Evolutionary conservation across 2,888 invertebrate genomes (phyloP), one percentile per base, ranked within the genome.

Genomic region (Catocala nupta): DNA sequence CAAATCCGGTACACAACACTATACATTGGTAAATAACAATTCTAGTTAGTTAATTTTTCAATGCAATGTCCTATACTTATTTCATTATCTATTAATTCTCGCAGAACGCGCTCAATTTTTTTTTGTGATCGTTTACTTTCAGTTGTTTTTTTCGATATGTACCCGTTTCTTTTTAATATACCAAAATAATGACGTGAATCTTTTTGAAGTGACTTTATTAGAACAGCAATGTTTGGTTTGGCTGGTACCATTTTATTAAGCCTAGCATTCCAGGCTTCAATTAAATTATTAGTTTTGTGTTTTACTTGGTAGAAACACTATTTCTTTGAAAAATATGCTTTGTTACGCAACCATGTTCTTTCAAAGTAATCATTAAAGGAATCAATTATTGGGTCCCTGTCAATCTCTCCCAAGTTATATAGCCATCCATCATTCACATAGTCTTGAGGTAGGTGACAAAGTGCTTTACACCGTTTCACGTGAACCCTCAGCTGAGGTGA

Each of bases 221-320:
- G 25, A 10, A 25, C 10, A 9, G 9, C 48, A 8, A 48, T 8
- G 8, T 48, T 48, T 25, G 16, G 48, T 9, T 48, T 48, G 5
- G 48, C 25, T 25, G 16, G 16, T 48, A 48, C 11, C 9, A 10
- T 16, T 48, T 48, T 48, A 25, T 48, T 48, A 8, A 48, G 25
- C 7, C 48, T 16, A 9, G 25, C 48, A 48, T 48, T 48, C 48
- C 48, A 48, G 7, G 48, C 16, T 9, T 48, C 48, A 10, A 48
- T 25, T 9, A 25, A 16, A 48, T 48, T 48, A 48, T 48, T 48
- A 8, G 25, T 25, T 48, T 48, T 16, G 10, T 48, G 48, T 13
- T 47, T 5, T 9, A 12, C 7, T 6, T 13, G 12, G 13, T 47
- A 47, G 12, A 47, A 47, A 47, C 47, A 47, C 47, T 16, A 47